phyloP scores from a whole-genome alignment of 2,888 invertebrate species.

The Pyrrhosoma nymphula region DNA sequence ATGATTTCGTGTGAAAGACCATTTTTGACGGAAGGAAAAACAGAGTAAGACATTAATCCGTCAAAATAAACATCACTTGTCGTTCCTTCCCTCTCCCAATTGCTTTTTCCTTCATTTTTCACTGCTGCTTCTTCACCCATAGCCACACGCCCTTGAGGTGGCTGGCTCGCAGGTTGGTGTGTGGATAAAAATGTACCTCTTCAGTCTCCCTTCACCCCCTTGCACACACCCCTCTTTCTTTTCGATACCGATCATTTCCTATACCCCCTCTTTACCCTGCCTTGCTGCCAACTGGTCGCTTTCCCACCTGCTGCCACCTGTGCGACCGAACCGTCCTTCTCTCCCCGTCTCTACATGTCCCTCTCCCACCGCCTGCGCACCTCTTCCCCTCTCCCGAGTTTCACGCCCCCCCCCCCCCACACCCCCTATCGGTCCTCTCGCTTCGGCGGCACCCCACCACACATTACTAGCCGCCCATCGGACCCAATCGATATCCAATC shows the following conservation, averaged over 20 bases:
- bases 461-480: not conserved
- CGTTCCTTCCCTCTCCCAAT: not conserved
- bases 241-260: not conserved
- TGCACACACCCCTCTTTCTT: too few species aligned
- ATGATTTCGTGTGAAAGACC: too few species aligned
- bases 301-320: conserved; percentile 42
- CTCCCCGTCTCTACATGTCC: not conserved
- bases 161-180: too few species aligned
- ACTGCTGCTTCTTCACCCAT: not conserved
- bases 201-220: not conserved
- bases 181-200: not conserved
- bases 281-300: not conserved
- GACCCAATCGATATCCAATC: conserved; percentile 45
- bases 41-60: too few species aligned
- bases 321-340: not conserved
- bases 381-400: not conserved
- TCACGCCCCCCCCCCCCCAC: not conserved
- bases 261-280: not conserved
- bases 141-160: too few species aligned
- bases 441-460: not conserved
- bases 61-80: too few species aligned
- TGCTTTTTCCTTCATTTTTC: not conserved
- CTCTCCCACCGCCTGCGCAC: not conserved
- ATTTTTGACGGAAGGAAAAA: too few species aligned
- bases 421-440: not conserved